phyloP scores from a whole-genome alignment of 2,797 vertebrate genomes.

The Betta splendens region DNA sequence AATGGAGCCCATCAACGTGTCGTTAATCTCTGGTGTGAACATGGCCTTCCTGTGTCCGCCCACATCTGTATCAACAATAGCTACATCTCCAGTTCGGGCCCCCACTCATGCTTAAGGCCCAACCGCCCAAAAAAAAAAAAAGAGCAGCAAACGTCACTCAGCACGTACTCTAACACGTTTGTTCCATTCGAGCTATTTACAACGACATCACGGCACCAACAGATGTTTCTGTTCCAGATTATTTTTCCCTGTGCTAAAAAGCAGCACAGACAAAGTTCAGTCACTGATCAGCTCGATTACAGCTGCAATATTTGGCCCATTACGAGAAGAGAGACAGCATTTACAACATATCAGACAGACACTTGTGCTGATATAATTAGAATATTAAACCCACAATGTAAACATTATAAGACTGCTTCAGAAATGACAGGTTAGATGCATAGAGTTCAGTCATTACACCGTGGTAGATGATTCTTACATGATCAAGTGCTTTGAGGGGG shows the following conservation, averaged over 20 bases:
- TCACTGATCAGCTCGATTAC: slow-evolving; percentile 45
- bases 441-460: slow-evolving; percentile 76
- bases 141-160: slow-evolving; percentile 71
- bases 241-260: slow-evolving; percentile 32
- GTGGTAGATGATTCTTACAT: slow-evolving; percentile 41
- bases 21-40: slow-evolving; percentile 41
- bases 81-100: slow-evolving; percentile 60
- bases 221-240: slow-evolving; percentile 12
- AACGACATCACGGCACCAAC: slow-evolving; percentile 1
- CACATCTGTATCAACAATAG: slow-evolving; percentile 29
- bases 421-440: slow-evolving; percentile 76
- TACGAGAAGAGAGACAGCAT: slow-evolving; percentile 56
- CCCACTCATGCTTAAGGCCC: slow-evolving; percentile 9
- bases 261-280: slow-evolving; percentile 33
- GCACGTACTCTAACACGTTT: slow-evolving; percentile 54
- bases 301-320: slow-evolving; percentile 62
- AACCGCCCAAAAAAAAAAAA: slow-evolving; percentile 56
- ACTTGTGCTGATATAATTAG: slow-evolving; percentile 74
- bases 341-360: slow-evolving; percentile 70
- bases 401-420: slow-evolving; percentile 78
- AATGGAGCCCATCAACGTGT: slow-evolving; percentile 10
- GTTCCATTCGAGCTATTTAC: slow-evolving; percentile 62
- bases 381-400: slow-evolving; percentile 78
- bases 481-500: slow-evolving; percentile 38
- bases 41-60: slow-evolving; percentile 16